Evolutionary conservation across 92 coral and sea anemone genomes (phyloP), one percentile per base, ranked within the genome.

Genomic region (Actinostola sp.): DNA sequence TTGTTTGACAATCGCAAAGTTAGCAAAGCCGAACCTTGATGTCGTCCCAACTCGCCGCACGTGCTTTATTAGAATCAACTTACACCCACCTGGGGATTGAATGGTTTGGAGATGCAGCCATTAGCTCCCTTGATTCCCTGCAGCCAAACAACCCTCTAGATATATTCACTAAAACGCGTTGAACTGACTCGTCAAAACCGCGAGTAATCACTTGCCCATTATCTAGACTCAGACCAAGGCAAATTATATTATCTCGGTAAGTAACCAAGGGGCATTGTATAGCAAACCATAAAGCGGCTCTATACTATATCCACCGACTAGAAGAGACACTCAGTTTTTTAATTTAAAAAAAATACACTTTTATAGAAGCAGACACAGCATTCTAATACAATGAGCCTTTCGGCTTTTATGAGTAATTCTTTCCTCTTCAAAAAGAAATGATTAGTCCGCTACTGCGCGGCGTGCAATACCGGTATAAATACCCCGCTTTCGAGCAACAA

Each of bases 1-100:
- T n/a, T 71, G 65, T 71, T 39, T 71, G 76, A 71, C 76, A 71
- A 29, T 30, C 70, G 54, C 30, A 35, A 61, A 19, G 1, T 26
- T 3, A 14, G 66, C 29, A 35, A 61, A 61, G 66, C 66, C 66
- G 48, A 33, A 17, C 23, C 26, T 61, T 61, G 27, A 16, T 59
- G 64, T 59, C 4, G n/a, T 59, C 5, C 20, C n/a, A 44, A 61
- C 66, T 20, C 7, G 1, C 11, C 32, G 70, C 70, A 64, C 70
- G 70, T 64, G 70, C 33, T 34, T n/a, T 1, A n/a, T 39, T 39
- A 14, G 45, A 39, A 14, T 39, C 53, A 46, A 2, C 8, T 4
- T 36, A 4, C 4, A 36, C 11, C 42, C 53, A 46, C 53, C 53
- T 46, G 53, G 53, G 15, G 42, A 4, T 4, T 36, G 42, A 36